Evolutionary conservation across 2,888 invertebrate genomes (phyloP).

Genomic region (Caenorhabditis imperialis): DNA sequence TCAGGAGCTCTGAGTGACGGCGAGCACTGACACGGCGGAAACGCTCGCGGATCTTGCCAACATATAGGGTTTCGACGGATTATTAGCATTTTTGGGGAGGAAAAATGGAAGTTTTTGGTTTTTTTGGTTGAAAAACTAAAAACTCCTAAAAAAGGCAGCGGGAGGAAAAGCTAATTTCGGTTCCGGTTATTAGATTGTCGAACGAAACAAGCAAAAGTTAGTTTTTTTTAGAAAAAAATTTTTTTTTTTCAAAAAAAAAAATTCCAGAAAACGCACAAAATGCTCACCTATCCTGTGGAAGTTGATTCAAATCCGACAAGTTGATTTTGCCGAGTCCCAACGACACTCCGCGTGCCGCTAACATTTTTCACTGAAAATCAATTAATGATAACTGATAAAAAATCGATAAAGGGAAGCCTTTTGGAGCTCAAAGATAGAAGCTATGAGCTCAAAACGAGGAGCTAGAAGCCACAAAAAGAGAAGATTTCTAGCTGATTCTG

Average conservation of each 20-base stretch:
- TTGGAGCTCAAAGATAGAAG: too few relatives aligned
- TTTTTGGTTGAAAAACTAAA: neutral
- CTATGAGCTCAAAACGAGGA: too few relatives aligned
- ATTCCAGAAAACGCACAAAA: too few relatives aligned
- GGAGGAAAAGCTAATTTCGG: too few relatives aligned
- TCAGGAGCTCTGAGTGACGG: neutral
- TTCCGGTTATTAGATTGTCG: too few relatives aligned
- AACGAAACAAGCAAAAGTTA: too few relatives aligned
- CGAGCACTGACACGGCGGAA: slow-evolving; percentile 7
- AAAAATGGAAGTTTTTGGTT: neutral
- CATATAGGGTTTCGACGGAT: neutral
- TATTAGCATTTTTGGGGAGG: neutral
- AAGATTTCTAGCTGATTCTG: too few relatives aligned
- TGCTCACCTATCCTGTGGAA: slow-evolving; percentile 53
- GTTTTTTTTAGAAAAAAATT: too few relatives aligned
- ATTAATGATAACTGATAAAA: slow-evolving; percentile 16
- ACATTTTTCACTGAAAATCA: slow-evolving; percentile 58
- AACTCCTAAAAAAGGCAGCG: too few relatives aligned
- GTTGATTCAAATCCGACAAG: slow-evolving; percentile 74
- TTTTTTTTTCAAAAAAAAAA: too few relatives aligned
- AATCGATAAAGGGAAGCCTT: neutral
- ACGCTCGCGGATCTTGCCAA: slow-evolving; percentile 1
- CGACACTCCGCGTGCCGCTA: slow-evolving; percentile 76
- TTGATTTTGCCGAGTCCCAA: slow-evolving; percentile 77
- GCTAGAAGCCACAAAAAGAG: too few relatives aligned